Evolutionary conservation across 2,888 invertebrate genomes (phyloP), one percentile per base, ranked within the genome.

Genomic region (Cerastoderma edule): DNA sequence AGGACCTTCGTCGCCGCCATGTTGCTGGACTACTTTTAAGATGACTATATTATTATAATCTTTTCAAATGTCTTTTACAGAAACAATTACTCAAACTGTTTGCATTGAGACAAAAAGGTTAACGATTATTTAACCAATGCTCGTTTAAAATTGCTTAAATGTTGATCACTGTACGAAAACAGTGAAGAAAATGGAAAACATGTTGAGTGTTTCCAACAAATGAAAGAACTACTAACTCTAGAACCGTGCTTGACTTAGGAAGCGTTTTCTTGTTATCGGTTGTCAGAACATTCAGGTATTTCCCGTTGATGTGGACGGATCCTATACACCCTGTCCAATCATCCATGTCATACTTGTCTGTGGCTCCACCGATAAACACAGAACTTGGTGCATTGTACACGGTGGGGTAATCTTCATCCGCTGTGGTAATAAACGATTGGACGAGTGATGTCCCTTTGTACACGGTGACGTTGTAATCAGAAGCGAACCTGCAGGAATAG

Each of bases 281-380:
- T 30, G 13, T 44, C 1, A 65, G 48, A 5, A 65, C 19, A 48
- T 65, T 65, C n/a, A 65, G 22, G 30, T n/a, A 32, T 65, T 65
- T 30, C 3, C 65, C 65, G 22, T 65, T 65, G 0, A 65, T 30
- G 24, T 8, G 24, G 48, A 65, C 30, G 24, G 46, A 10, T 8
- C 65, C 65, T 5, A 65, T 30, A 48, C 65, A 65, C 10, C 65
- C 65, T 30, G 27, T 65, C 65, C 65, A 65, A 13, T 27, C 33
- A 5, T 48, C 32, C 3, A 48, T n/a, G 44, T 46, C 22, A 32
- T 65, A 65, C 10, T 46, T 22, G 2, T 60, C 60, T 1, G 32
- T 10, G 4, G 60, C 60, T 6, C 60, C 39, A 39, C 60, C 60
- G 6, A 60, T n/a, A 60, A 39, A 60, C 10, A 60, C 60, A 13